Conservation (phyloP, 2,888 invertebrate genomes). For the Uropetala carovei region DNA sequence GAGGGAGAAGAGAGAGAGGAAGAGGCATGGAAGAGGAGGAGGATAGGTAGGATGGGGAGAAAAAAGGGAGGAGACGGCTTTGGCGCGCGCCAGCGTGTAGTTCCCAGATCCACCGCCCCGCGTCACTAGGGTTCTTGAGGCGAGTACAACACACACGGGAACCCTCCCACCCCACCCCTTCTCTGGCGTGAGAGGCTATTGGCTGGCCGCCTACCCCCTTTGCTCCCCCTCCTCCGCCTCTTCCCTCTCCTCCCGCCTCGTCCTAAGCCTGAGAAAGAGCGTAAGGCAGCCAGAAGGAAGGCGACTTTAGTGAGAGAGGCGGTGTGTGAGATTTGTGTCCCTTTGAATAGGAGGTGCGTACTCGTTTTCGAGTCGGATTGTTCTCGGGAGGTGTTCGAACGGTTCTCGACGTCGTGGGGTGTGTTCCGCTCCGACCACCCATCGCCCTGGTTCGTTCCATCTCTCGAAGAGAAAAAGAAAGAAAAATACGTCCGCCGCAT, state of each 20-base stretch:
- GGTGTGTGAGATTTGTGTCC: neutral
- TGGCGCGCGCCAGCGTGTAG: conserved; percentile 56
- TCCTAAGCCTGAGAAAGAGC: conserved; percentile 14
- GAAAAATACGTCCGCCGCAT: neutral
- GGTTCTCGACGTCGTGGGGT: neutral
- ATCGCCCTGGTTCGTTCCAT: too few relatives aligned
- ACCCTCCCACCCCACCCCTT: conserved; percentile 24
- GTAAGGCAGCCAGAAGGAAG: conserved; percentile 44
- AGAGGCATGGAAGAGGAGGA: neutral
- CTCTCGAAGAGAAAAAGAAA: neutral
- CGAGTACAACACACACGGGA: conserved; percentile 47
- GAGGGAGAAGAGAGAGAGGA: neutral
- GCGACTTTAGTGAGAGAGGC: conserved; percentile 31
- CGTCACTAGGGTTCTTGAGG: conserved; percentile 54
- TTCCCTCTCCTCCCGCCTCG: neutral
- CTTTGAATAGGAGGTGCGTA: neutral
- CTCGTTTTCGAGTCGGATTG: neutral
- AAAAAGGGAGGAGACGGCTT: neutral
- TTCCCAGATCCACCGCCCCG: conserved; percentile 50
- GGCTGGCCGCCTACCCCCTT: conserved; percentile 6
- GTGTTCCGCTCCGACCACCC: neutral
- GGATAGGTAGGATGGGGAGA: neutral
- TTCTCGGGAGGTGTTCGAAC: neutral
- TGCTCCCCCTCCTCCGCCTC: conserved; percentile 26
- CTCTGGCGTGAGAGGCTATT: neutral